Evolutionary conservation across 2,113 vertebrate species (phyloP), one percentile per base, ranked within the genome.

Genomic region (Sylvicapra grimmia): DNA sequence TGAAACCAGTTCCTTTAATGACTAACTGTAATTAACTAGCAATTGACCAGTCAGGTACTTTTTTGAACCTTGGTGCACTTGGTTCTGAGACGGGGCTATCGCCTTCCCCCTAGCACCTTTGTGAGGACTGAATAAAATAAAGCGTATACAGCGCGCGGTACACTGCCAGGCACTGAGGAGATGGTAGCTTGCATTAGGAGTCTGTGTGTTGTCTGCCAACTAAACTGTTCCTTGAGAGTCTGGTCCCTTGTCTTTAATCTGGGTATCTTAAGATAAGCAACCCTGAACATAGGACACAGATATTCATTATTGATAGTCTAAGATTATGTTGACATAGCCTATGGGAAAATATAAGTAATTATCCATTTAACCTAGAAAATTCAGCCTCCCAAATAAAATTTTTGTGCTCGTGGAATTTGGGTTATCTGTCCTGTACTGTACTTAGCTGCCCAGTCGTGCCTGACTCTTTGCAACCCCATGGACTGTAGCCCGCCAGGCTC

Each of bases 331-430:
- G 65, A 93, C 77, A 68, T 63, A 77, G 88, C 49, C 92, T 94
- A 83, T 80, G 63, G 85, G 61, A 65, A 94, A 90, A 89, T 96
- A 93, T n/a, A 56, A 92, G 23, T 54, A 89, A 93, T 97, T 96
- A 96, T 79, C 59, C 88, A 90, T 40, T 95, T 97, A 96, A 89
- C 31, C 49, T 89, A 59, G 75, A 88, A 95, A 94, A 89, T 86
- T 86, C 61, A 27, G 47, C 84, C 68, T 96, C 16, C 49, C 85
- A 95, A 90, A 89, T 89, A 86, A 80, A 96, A 92, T 85, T 96
- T 96, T 93, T 90, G 47, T 90, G 94, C 29, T 59, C 25, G 7
- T 80, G 47, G 93, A 86, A 96, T 25, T 96, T 96, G 93, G 75
- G 63, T 94, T 94, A 93, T 96, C 63, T 94, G 58, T 5, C 51